phyloP scores from a whole-genome alignment of 2,797 vertebrate genomes.

The Schizothorax lantsangensis region DNA sequence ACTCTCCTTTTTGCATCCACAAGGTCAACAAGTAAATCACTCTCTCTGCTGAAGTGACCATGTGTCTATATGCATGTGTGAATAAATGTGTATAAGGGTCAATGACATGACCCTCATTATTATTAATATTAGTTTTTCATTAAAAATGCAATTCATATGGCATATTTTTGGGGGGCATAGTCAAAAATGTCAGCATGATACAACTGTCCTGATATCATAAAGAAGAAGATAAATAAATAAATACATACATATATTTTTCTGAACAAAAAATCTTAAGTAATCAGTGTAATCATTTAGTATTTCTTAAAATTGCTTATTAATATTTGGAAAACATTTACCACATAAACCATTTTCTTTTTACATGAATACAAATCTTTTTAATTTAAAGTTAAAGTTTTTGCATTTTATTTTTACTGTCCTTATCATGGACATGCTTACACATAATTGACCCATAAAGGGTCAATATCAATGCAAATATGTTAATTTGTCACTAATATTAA shows the following conservation, averaged over 20 bases:
- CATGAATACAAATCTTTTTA: too few relatives aligned
- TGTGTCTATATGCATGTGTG: constrained; percentile 1
- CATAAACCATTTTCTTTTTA: too few relatives aligned
- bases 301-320: neutral
- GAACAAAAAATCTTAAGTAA: too few relatives aligned
- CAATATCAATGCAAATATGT: neutral
- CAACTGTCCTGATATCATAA: neutral
- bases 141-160: neutral
- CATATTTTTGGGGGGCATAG: neutral
- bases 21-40: constrained; percentile 69
- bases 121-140: constrained; percentile 8
- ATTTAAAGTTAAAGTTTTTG: too few relatives aligned
- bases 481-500: neutral
- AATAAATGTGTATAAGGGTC: constrained; percentile 27
- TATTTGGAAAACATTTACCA: neutral
- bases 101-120: neutral
- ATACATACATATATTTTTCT: neutral
- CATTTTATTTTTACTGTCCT: neutral
- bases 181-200: neutral
- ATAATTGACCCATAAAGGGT: neutral
- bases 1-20: constrained; percentile 62
- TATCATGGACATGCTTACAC: neutral
- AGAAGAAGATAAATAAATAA: neutral
- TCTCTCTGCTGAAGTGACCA: constrained; percentile 8
- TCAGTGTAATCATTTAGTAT: neutral